These are phyloP conservation scores for Epistrophe eligans DNA, from an alignment of 2,888 invertebrate genomes.

Conservation along the genomic window DNA sequence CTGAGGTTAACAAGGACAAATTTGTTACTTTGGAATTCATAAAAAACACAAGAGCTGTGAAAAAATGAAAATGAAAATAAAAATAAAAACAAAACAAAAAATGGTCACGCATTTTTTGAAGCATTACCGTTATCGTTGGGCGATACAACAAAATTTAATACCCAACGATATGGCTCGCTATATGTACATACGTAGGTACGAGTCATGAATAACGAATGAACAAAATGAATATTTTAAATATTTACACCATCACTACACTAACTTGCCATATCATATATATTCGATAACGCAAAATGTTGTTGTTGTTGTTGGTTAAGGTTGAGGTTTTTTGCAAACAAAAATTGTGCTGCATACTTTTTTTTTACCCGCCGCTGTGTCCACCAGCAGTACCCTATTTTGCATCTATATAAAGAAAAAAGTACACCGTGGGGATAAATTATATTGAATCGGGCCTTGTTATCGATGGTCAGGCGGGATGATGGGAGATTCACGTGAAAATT, in stretches of 20 bases:
- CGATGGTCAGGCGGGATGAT: background rate
- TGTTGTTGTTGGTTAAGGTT: slow-evolving; percentile 10
- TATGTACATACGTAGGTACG: slow-evolving; percentile 4
- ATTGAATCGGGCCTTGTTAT: slow-evolving; percentile 27
- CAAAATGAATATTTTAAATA: slow-evolving; percentile 65
- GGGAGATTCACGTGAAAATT: slow-evolving; percentile 45
- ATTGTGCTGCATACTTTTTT: slow-evolving; percentile 35
- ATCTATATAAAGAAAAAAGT: background rate
- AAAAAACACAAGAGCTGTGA: slow-evolving; percentile 2
- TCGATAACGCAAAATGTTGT: background rate
- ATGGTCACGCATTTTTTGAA: slow-evolving; percentile 41
- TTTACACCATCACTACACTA: slow-evolving; percentile 49
- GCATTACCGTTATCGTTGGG: slow-evolving; percentile 55
- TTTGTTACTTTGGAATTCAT: slow-evolving; percentile 37
- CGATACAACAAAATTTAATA: slow-evolving; percentile 66
- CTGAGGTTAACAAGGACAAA: slow-evolving; percentile 36
- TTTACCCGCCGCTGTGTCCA: background rate
- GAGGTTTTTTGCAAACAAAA: background rate
- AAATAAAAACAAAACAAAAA: slow-evolving; percentile 6
- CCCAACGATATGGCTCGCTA: background rate
- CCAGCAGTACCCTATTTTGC: background rate
- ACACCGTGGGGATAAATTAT: slow-evolving; percentile 44
- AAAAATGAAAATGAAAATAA: background rate
- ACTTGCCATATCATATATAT: slow-evolving; percentile 16
- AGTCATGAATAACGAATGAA: slow-evolving; percentile 64